These are phyloP conservation scores for Oryzias javanicus DNA, from an alignment of 2,113 vertebrate genomes.

Conservation along the genomic window DNA sequence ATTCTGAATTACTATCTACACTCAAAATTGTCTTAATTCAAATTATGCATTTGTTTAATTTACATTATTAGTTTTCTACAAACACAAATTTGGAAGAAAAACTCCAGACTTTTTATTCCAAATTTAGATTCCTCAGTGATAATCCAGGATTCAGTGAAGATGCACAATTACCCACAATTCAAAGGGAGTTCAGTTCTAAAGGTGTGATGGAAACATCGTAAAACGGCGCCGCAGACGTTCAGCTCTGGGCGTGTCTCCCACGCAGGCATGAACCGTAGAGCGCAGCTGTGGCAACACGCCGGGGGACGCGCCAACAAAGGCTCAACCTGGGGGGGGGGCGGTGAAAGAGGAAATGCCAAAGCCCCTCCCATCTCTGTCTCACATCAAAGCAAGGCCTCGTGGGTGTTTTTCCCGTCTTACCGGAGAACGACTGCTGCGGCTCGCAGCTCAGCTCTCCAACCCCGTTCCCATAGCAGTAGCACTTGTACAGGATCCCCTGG, in stretches of 20 bases:
- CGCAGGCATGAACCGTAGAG: constrained; percentile 6
- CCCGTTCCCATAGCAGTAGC: constrained; percentile 92
- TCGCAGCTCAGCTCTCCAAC: constrained; percentile 95
- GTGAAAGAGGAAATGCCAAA: constrained; percentile 61
- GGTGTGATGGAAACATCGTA: neutral
- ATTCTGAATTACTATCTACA: no score
- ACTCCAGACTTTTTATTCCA: no score
- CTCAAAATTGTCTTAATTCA: no score
- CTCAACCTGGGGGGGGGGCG: constrained; percentile 35
- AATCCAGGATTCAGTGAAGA: no score
- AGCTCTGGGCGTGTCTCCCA: neutral
- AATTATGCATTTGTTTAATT: no score
- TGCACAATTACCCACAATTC: neutral
- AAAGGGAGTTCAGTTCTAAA: neutral
- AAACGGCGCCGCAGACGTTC: constrained; percentile 7
- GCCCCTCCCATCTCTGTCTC: constrained; percentile 39
- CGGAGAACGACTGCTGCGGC: constrained; percentile 84
- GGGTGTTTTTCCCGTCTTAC: constrained; percentile 68
- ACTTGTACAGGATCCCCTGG: constrained; percentile 88
- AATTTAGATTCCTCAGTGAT: no score
- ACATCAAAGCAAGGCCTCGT: constrained; percentile 60
- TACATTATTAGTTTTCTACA: no score
- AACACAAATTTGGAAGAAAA: no score
- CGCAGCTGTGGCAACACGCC: constrained; percentile 67
- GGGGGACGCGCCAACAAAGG: constrained; percentile 61